phyloP scores from a whole-genome alignment of 2,888 invertebrate genomes.

The Ophion ventricosus region DNA sequence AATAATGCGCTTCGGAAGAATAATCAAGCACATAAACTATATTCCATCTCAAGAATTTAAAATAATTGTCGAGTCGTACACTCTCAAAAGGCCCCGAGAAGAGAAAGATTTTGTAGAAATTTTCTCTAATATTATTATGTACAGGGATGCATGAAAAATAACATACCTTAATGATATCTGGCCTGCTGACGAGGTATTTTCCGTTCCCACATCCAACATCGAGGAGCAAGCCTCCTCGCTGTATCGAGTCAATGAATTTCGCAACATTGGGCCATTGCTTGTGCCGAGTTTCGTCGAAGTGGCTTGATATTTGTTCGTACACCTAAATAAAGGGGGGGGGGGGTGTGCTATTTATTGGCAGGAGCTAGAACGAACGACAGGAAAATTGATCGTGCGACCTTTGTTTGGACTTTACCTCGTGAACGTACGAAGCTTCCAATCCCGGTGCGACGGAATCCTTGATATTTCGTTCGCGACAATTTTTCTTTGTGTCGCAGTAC shows the following conservation, averaged over 20 bases:
- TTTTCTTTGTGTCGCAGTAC: conserved; percentile 87
- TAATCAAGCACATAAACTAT: too few species aligned
- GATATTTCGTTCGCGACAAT: conserved; percentile 66
- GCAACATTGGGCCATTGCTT: conserved; percentile 97
- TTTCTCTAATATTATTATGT: not conserved
- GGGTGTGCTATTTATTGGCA: not conserved
- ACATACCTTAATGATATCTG: conserved; percentile 75
- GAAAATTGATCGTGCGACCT: not conserved
- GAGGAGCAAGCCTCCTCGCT: conserved; percentile 89
- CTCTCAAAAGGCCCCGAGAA: too few species aligned
- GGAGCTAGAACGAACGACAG: not conserved
- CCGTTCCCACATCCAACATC: conserved; percentile 99
- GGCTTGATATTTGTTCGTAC: conserved; percentile 96
- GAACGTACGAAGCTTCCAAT: conserved; percentile 91
- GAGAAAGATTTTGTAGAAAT: not conserved
- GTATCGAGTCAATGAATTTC: conserved; percentile 89
- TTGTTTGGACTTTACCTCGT: conserved; percentile 84
- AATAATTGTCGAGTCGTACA: not conserved
- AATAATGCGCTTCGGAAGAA: too few species aligned
- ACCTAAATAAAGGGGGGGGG: conserved; percentile 85
- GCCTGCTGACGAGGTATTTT: conserved; percentile 89
- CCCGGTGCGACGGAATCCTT: conserved; percentile 85
- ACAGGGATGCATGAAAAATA: not conserved
- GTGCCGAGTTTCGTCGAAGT: conserved; percentile 97
- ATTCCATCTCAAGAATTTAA: too few species aligned